A percentile compares a stretch with the other conserved stretches of the same genome.
phyloP scores from a whole-genome alignment of 35 echinoderm and acorn worm species.

The Apostichopus parvimensis region DNA sequence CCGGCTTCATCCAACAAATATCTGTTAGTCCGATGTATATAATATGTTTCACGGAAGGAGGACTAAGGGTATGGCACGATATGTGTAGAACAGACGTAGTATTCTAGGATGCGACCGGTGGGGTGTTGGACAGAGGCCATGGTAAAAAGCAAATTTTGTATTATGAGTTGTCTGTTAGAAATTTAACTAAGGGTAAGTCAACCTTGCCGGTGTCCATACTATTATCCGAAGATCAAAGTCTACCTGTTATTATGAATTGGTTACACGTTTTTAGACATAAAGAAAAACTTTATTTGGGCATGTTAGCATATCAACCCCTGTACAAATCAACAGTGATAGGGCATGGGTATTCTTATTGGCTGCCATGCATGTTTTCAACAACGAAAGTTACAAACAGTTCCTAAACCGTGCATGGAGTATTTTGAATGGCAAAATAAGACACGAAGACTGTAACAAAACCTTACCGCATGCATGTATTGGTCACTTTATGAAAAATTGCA shows the following conservation, averaged over 20 bases:
- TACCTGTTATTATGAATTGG: conserved; percentile 8
- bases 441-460: too few species aligned
- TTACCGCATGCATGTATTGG: too few species aligned
- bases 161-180: conserved; percentile 18
- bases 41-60: conserved; percentile 35
- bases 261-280: conserved; percentile 1
- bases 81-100: conserved; percentile 1
- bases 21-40: background rate
- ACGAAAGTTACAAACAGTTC: conserved; percentile 5
- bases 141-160: background rate
- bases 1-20: conserved; percentile 36
- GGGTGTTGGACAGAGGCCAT: background rate
- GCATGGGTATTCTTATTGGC: conserved; percentile 29
- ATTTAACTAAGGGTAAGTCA: background rate
- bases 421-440: too few species aligned
- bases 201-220: conserved; percentile 4
- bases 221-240: conserved; percentile 12
- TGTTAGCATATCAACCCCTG: background rate
- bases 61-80: conserved; percentile 37
- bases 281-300: conserved; percentile 27
- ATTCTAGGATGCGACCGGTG: conserved; percentile 48
- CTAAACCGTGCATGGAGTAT: too few species aligned
- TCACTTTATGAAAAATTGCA: too few species aligned
- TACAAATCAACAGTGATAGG: conserved; percentile 42
- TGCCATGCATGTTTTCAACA: conserved; percentile 9